A percentile compares a stretch with the other conserved stretches of the same genome.
Conservation (phyloP, 2,888 invertebrate species). For the Encarsia formosa region DNA sequence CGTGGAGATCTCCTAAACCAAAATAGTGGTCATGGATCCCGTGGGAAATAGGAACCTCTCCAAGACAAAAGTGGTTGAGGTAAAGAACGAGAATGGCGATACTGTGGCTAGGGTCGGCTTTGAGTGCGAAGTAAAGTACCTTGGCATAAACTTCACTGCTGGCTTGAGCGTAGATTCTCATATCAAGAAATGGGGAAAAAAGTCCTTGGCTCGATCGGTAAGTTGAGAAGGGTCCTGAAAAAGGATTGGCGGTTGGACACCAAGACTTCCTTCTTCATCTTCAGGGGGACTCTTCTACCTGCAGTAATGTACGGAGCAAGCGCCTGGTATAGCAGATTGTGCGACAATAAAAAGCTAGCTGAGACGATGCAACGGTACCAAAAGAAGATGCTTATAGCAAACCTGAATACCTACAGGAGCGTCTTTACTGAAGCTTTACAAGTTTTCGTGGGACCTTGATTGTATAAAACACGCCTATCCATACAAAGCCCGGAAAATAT, state of each 20-base stretch:
- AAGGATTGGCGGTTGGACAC: slow-evolving; percentile 21
- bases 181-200: slow-evolving; percentile 1
- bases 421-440: slow-evolving; percentile 28
- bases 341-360: background rate
- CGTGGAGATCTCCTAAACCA: background rate
- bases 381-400: slow-evolving; percentile 16
- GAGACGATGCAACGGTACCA: slow-evolving; percentile 10
- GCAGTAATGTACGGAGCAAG: slow-evolving; percentile 18
- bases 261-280: background rate
- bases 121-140: slow-evolving; percentile 4
- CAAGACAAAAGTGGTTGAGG: background rate
- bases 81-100: background rate
- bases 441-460: slow-evolving; percentile 26
- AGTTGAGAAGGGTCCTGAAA: slow-evolving; percentile 14
- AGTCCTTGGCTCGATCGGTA: background rate
- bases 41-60: background rate
- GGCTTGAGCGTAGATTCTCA: slow-evolving; percentile 18
- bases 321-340: slow-evolving; percentile 1
- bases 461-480: background rate
- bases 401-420: slow-evolving; percentile 21
- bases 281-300: slow-evolving; percentile 2
- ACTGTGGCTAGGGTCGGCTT: background rate
- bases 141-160: slow-evolving; percentile 12
- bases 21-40: slow-evolving; percentile 7
- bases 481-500: slow-evolving; percentile 1